A percentile compares a stretch with the other conserved stretches of the same genome.
phyloP scores from a whole-genome alignment of 2,113 vertebrate species.

The Larimichthys crocea region DNA sequence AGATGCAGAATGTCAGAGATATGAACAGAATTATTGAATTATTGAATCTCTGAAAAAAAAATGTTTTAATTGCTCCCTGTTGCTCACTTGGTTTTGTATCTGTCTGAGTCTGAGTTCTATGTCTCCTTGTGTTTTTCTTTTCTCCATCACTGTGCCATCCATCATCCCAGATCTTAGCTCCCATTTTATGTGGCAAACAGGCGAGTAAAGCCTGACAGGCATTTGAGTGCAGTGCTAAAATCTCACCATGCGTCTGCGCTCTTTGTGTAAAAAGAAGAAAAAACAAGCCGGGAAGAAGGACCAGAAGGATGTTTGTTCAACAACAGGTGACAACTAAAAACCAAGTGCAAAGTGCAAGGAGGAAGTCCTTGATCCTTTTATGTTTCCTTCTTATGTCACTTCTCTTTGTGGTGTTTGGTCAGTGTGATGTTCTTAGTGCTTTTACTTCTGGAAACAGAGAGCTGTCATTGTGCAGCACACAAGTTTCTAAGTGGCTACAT shows the following conservation, averaged over 20 bases:
- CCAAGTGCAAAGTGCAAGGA: slow-evolving; percentile 17
- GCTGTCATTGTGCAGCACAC: background rate
- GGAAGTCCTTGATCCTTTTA: slow-evolving; percentile 20
- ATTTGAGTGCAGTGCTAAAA: slow-evolving; percentile 32
- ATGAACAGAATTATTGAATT: background rate
- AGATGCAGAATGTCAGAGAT: background rate
- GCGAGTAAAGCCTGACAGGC: slow-evolving; percentile 3
- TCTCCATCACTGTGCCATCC: slow-evolving; percentile 19
- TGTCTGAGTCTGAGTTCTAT: background rate
- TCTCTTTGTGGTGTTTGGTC: background rate
- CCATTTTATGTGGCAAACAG: slow-evolving; percentile 36
- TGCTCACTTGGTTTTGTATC: background rate
- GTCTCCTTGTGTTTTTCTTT: slow-evolving; percentile 1
- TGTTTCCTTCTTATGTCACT: background rate
- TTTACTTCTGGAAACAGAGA: background rate
- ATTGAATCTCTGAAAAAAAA: background rate
- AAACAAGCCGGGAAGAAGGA: slow-evolving; percentile 13
- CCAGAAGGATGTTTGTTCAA: background rate
- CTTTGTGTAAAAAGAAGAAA: slow-evolving; percentile 8
- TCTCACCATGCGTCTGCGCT: background rate
- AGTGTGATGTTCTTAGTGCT: background rate
- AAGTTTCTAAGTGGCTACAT: background rate
- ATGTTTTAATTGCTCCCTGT: background rate
- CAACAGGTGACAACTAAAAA: slow-evolving; percentile 29
- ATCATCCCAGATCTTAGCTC: slow-evolving; percentile 22